These are phyloP conservation scores for Raja brachyura DNA, from an alignment of 2,113 vertebrate species.

Conservation along the genomic window DNA sequence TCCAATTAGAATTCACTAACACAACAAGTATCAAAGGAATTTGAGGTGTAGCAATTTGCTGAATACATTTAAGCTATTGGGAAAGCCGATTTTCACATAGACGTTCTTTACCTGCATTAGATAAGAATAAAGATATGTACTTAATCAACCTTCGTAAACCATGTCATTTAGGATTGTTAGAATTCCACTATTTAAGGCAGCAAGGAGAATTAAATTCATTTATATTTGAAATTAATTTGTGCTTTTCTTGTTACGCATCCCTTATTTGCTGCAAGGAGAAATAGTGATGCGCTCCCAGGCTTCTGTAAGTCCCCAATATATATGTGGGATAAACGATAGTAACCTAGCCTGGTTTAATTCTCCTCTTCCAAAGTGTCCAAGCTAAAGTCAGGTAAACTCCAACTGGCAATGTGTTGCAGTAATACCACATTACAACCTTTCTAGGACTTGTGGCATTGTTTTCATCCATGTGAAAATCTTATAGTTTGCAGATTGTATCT, in stretches of 20 bases:
- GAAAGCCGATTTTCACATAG: neutral
- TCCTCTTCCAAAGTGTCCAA: neutral
- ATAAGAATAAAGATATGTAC: neutral
- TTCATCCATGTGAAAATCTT: neutral
- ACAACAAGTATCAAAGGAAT: neutral
- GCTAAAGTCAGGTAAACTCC: slow-evolving; percentile 4
- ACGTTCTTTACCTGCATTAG: neutral
- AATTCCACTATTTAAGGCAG: slow-evolving; percentile 2
- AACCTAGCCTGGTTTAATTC: neutral
- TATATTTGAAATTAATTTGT: neutral
- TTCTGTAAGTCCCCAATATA: neutral
- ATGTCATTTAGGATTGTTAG: neutral
- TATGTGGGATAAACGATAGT: neutral
- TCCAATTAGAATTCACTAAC: neutral
- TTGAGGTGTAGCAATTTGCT: neutral
- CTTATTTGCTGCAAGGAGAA: no score
- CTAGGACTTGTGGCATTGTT: neutral
- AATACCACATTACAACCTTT: neutral
- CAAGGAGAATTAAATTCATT: neutral
- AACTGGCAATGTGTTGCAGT: neutral
- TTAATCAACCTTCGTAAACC: neutral
- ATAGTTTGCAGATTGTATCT: neutral
- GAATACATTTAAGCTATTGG: neutral
- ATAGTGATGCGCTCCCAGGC: neutral
- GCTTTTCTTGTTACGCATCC: neutral